Evolutionary conservation across 2,888 invertebrate species (phyloP).

Genomic region (Punctoribates punctum): DNA sequence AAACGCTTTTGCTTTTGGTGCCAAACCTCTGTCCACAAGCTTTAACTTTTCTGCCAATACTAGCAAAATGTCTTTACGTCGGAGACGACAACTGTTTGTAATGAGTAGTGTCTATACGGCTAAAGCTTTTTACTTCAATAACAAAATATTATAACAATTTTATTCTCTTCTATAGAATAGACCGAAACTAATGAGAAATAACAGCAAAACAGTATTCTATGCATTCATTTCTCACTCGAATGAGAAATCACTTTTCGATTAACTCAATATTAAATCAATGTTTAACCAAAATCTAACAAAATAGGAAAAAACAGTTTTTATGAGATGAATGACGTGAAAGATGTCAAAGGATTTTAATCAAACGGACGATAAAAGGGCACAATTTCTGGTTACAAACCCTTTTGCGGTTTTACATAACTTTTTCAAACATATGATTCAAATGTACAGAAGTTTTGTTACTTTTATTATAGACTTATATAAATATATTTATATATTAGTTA

Average conservation of each 20-base stretch:
- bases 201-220: no score
- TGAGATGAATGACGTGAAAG: slow-evolving; percentile 4
- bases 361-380: neutral
- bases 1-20: neutral
- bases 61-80: neutral
- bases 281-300: neutral
- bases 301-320: slow-evolving; percentile 15
- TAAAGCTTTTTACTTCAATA: neutral
- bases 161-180: neutral
- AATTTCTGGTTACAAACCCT: no score
- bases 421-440: no score
- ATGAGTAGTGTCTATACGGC: neutral
- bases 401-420: no score
- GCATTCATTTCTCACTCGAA: neutral
- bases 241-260: neutral
- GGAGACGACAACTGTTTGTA: neutral
- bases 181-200: neutral
- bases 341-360: slow-evolving; percentile 4
- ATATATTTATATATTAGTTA: no score
- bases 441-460: no score
- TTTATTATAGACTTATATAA: no score
- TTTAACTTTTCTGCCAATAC: neutral
- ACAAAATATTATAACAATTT: neutral
- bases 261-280: neutral
- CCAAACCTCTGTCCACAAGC: neutral